Base-by-base conservation (phyloP, 2,797 vertebrate species). In the Vireo griseus region DNA sequence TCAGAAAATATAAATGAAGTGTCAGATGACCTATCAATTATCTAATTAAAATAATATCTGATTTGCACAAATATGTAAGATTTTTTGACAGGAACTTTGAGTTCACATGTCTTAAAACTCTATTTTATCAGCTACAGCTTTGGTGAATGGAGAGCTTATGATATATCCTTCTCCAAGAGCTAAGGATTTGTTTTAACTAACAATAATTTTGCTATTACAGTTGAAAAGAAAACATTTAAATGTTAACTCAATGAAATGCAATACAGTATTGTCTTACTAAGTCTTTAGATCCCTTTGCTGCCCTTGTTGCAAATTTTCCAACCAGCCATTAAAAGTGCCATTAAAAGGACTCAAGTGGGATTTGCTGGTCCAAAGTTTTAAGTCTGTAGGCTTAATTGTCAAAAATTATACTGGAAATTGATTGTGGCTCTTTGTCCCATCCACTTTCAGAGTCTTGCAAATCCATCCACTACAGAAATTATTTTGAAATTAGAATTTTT, bases 181-280 rank as follows among this genome's bases (percentile, higher is more conserved):
- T 90, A 74, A 76, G 45, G 42, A 88, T 94, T 86, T 96, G 75
- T 65, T 94, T 92, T 62, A 92, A 92, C 50, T 61, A 91, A 91
- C 54, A 83, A 91, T 94, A 74, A 85, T 77, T 95, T 94, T 94
- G 47, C 40, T 72, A 72, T 81, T 88, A 83, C 37, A 72, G 31
- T 50, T 88, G 81, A 94, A 94, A 91, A 39, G 28, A 94, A 91
- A 96, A 88, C 68, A 88, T 96, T 96, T 59, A 72, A 91, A 92
- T 63, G 65, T 55, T 75, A 92, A 95, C 37, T 77, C 76, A 72
- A 7, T 86, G 68, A 91, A 95, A 93, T 58, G 54, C 40, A 93
- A 75, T 52, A 40, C 33, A 39, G 71, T 42, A 83, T 91, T 94
- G 72, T 91, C 52, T 80, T 89, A 80, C 81, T 91, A 96, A 95